These are phyloP conservation scores for Sebastes minor DNA, from an alignment of 2,797 vertebrate species.

Conservation along the genomic window DNA sequence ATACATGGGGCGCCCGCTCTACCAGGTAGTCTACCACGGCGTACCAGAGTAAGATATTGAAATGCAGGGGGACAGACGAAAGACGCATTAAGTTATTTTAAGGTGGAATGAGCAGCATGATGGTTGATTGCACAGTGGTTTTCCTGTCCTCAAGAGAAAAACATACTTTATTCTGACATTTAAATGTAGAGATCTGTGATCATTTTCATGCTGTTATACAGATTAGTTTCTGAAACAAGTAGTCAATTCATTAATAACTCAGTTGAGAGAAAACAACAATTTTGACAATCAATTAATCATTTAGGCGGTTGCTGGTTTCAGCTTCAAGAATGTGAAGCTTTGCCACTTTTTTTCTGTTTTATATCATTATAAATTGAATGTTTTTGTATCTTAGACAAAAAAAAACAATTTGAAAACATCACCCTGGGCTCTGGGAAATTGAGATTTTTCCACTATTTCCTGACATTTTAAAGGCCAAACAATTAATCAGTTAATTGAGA, in stretches of 20 bases:
- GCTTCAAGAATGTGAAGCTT: neutral
- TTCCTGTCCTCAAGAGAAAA: neutral
- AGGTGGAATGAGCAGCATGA: neutral
- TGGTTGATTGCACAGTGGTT: neutral
- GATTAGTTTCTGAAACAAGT: neutral
- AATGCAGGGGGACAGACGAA: no score
- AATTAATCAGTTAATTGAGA: no score
- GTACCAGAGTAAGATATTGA: no score
- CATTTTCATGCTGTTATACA: neutral
- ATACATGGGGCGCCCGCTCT: no score
- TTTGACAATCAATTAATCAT: neutral
- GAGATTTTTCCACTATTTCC: no score
- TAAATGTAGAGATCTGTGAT: neutral
- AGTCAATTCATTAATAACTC: neutral
- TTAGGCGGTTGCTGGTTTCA: neutral
- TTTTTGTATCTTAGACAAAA: no score
- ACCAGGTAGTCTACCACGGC: no score
- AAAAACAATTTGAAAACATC: no score
- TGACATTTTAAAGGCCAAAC: no score
- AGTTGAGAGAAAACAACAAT: neutral
- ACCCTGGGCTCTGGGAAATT: no score
- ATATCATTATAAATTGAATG: no score
- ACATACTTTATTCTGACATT: neutral
- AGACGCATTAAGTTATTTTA: neutral
- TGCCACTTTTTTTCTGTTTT: no score